Conservation (phyloP, 2,888 invertebrate genomes). For the Dynastes tityus region DNA sequence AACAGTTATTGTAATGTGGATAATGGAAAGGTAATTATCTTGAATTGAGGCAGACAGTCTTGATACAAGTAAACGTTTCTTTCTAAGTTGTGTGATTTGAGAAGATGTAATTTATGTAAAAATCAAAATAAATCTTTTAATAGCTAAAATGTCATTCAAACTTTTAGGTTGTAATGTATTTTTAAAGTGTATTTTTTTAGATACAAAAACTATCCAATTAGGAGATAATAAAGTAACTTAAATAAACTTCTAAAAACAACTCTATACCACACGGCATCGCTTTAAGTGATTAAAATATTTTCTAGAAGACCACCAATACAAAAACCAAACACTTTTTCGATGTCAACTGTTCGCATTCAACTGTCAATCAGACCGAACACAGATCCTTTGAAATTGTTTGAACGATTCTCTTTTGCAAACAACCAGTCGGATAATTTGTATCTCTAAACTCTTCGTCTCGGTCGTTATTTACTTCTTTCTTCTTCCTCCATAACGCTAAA, state of each 20-base stretch:
- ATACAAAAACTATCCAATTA: not conserved
- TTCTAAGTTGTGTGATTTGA: no score
- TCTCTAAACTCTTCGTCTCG: slow-evolving; percentile 24
- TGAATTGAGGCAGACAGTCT: no score
- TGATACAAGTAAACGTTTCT: no score
- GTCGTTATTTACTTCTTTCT: slow-evolving; percentile 6
- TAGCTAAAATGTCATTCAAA: no score
- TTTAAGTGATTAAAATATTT: slow-evolving; percentile 18
- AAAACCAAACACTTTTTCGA: slow-evolving; percentile 34
- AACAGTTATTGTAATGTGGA: no score
- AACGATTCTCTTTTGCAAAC: slow-evolving; percentile 41
- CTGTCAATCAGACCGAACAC: slow-evolving; percentile 25
- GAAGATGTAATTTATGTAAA: no score
- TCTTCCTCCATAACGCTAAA: not conserved
- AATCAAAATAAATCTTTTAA: no score
- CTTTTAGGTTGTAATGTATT: no score
- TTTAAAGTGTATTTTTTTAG: no score
- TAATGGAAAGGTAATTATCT: no score
- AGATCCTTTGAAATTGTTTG: slow-evolving; percentile 32
- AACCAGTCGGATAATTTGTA: slow-evolving; percentile 37
- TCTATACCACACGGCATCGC: slow-evolving; percentile 2
- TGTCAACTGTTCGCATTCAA: slow-evolving; percentile 43
- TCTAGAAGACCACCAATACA: slow-evolving; percentile 22
- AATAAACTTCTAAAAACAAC: not conserved
- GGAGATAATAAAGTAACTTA: not conserved